phyloP scores from a whole-genome alignment of 2,113 vertebrate genomes.

The Prionailurus bengalensis region DNA sequence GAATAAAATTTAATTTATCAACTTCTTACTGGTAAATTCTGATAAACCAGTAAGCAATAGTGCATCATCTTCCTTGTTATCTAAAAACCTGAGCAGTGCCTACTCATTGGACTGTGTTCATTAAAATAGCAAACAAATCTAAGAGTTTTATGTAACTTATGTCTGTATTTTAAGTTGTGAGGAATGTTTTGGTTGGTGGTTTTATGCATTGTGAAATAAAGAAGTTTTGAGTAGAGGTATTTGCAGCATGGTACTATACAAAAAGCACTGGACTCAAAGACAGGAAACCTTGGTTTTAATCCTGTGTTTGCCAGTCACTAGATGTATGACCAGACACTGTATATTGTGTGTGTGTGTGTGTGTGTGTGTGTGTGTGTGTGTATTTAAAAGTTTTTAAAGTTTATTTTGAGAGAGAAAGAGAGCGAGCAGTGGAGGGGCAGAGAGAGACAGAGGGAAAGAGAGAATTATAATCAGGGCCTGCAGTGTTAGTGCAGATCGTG shows the following conservation, averaged over 20 bases:
- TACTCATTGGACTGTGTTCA: neutral
- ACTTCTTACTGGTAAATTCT: neutral
- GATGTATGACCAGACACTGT: neutral
- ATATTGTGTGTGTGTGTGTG: too few relatives aligned
- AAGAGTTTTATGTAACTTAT: neutral
- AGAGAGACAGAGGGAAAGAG: too few relatives aligned
- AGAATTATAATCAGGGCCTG: too few relatives aligned
- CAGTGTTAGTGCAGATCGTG: too few relatives aligned
- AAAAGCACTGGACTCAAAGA: neutral
- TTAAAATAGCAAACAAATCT: neutral
- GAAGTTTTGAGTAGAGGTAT: neutral
- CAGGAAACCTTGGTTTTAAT: neutral
- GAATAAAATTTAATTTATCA: slow-evolving; percentile 21
- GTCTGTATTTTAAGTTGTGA: neutral
- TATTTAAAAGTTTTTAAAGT: too few relatives aligned
- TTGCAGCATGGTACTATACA: neutral
- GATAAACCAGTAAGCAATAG: neutral
- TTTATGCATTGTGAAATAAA: neutral
- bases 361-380: too few relatives aligned
- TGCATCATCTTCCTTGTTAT: too few relatives aligned
- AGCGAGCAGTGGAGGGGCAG: too few relatives aligned
- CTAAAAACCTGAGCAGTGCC: neutral
- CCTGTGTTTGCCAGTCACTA: neutral
- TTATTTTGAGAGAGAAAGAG: too few relatives aligned
- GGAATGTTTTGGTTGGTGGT: neutral